Percentiles rank a stretch among this genome's conserved stretches.
Conservation (phyloP, 2,888 invertebrate genomes). For the Drosophila paranaensis region DNA sequence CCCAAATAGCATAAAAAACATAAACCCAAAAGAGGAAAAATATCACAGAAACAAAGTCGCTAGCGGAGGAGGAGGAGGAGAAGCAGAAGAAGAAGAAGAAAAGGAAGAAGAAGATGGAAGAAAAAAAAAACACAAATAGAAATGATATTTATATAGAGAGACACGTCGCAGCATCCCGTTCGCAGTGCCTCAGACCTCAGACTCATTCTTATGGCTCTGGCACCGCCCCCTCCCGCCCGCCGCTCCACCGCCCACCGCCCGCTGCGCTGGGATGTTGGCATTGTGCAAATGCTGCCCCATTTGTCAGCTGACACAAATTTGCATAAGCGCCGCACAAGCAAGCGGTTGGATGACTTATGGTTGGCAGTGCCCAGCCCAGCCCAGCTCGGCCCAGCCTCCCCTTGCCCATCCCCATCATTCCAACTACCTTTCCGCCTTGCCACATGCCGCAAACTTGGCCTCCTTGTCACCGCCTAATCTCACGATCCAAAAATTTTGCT, state of each 20-base stretch:
- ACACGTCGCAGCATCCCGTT: constrained; percentile 29
- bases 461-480: constrained; percentile 68
- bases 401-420: background rate
- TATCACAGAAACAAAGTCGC: constrained; percentile 34
- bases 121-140: constrained; percentile 33
- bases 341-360: constrained; percentile 78
- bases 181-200: constrained; percentile 16
- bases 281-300: constrained; percentile 82
- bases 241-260: background rate
- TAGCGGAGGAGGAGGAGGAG: constrained; percentile 1
- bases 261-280: constrained; percentile 52
- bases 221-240: background rate
- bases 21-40: constrained; percentile 9
- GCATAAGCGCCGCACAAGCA: constrained; percentile 80
- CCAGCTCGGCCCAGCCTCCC: background rate
- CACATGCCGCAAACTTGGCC: constrained; percentile 44
- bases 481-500: constrained; percentile 75
- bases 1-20: constrained; percentile 35
- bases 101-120: background rate
- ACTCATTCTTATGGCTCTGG: constrained; percentile 4
- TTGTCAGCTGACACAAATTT: constrained; percentile 84
- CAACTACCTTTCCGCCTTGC: background rate
- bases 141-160: constrained; percentile 78
- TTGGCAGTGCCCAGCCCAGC: constrained; percentile 48
- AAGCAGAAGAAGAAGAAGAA: background rate